Evolutionary conservation across 2,797 vertebrate species (phyloP).

Genomic region (Lepilemur ruficaudatus): DNA sequence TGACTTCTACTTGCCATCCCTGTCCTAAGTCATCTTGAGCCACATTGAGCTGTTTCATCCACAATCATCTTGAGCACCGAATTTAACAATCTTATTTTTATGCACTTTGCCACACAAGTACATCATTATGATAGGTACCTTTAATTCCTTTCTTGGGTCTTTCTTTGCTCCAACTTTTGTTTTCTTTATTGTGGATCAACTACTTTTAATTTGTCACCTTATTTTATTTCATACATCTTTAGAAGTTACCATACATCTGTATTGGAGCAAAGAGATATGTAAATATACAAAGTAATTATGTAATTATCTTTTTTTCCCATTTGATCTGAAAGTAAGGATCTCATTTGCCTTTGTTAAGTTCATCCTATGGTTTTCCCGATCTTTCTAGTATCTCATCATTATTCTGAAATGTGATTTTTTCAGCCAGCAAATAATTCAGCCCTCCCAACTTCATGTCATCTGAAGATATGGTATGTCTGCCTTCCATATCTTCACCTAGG

Average conservation of each 20-base stretch:
- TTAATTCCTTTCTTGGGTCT: background rate
- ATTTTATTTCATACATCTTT: background rate
- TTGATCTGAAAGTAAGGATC: background rate
- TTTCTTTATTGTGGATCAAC: background rate
- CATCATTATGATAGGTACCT: background rate
- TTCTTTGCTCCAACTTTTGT: constrained; percentile 1
- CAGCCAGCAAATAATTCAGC: background rate
- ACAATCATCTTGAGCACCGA: background rate
- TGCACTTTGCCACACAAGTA: background rate
- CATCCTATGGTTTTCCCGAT: background rate
- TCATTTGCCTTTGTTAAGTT: background rate
- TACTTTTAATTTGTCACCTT: background rate
- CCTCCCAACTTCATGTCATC: background rate
- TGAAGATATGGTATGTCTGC: background rate
- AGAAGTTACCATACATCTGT: background rate
- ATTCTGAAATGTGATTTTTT: constrained; percentile 26
- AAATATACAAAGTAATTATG: background rate
- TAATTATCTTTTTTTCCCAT: background rate
- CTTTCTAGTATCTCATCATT: background rate
- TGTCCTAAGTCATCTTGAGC: background rate
- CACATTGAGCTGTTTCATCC: background rate
- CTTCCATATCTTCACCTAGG: background rate
- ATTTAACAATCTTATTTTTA: background rate
- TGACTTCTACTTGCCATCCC: background rate
- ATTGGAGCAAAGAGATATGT: background rate